These are phyloP conservation scores for Bagarius yarrelli DNA, from an alignment of 2,113 vertebrate species.

Conservation along the genomic window DNA sequence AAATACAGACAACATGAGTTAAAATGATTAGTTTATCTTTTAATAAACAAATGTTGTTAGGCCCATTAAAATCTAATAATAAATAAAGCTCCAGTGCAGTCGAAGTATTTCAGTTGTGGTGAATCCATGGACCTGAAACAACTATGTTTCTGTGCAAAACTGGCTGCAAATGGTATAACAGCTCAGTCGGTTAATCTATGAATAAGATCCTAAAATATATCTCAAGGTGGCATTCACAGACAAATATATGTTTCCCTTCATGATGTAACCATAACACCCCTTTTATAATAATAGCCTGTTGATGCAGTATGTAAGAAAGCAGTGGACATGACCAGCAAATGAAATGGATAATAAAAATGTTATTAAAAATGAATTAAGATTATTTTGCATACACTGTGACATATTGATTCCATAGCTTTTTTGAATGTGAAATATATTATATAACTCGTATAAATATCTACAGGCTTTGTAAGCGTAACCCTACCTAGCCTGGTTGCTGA, in stretches of 20 bases:
- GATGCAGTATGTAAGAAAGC: not conserved
- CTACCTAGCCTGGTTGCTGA: not conserved
- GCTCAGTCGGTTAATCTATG: not conserved
- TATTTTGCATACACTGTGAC: too few species aligned
- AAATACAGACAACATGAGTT: too few species aligned
- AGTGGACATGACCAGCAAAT: too few species aligned
- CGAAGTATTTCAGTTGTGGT: not conserved
- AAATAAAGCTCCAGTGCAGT: not conserved
- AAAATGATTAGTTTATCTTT: too few species aligned
- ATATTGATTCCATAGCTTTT: too few species aligned
- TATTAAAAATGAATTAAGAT: not conserved
- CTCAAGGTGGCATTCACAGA: not conserved
- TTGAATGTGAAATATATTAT: too few species aligned
- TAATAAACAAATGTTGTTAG: not conserved
- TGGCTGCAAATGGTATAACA: not conserved
- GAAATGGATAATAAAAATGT: not conserved
- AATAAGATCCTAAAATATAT: not conserved
- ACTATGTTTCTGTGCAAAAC: not conserved
- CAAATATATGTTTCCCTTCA: not conserved
- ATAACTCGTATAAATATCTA: not conserved
- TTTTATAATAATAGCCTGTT: not conserved
- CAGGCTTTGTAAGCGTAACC: not conserved
- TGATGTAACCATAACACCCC: conserved; percentile 5
- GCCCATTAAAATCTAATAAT: not conserved
- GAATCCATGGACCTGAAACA: not conserved